These are phyloP conservation scores for Gasterosteus aculeatus DNA, from an alignment of 2,113 vertebrate genomes.

Conservation along the genomic window DNA sequence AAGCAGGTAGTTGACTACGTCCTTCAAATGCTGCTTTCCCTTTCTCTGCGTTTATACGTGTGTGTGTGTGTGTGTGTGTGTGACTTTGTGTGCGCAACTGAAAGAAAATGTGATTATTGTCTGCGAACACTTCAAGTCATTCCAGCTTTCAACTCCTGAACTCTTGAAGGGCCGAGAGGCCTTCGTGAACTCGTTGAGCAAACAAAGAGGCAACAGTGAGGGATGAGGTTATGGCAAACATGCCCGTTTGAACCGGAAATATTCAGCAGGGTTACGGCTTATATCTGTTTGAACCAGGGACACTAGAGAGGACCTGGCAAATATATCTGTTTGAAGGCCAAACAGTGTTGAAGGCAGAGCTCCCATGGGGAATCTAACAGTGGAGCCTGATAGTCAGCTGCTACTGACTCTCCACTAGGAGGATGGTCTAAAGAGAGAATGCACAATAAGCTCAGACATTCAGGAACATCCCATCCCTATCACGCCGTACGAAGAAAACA, in stretches of 20 bases:
- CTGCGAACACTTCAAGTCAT: slow-evolving; percentile 42
- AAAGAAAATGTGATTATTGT: slow-evolving; percentile 47
- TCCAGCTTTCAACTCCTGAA: slow-evolving; percentile 45
- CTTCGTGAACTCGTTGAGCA: slow-evolving; percentile 64
- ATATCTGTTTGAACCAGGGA: slow-evolving; percentile 62
- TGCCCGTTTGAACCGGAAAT: slow-evolving; percentile 76
- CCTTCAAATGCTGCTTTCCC: slow-evolving; percentile 21
- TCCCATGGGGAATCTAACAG: slow-evolving; percentile 82
- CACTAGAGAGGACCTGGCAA: slow-evolving; percentile 64
- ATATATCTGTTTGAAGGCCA: slow-evolving; percentile 78
- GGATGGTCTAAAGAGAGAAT: slow-evolving; percentile 58
- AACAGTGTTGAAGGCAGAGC: slow-evolving; percentile 76
- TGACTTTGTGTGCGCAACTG: slow-evolving; percentile 24
- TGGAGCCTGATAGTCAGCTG: slow-evolving; percentile 63
- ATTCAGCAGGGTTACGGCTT: slow-evolving; percentile 58
- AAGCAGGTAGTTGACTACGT: slow-evolving; percentile 26
- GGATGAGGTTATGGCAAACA: slow-evolving; percentile 63
- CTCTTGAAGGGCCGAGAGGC: slow-evolving; percentile 29
- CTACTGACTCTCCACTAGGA: slow-evolving; percentile 45
- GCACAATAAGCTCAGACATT: slow-evolving; percentile 71
- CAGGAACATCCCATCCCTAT: slow-evolving; percentile 29
- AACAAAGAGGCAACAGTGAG: slow-evolving; percentile 47
- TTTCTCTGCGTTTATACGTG: slow-evolving; percentile 2
- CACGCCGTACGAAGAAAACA: slow-evolving; percentile 16
- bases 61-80: too few relatives aligned